phyloP scores from a whole-genome alignment of 2,888 invertebrate genomes.

The Catocala fraxini region DNA sequence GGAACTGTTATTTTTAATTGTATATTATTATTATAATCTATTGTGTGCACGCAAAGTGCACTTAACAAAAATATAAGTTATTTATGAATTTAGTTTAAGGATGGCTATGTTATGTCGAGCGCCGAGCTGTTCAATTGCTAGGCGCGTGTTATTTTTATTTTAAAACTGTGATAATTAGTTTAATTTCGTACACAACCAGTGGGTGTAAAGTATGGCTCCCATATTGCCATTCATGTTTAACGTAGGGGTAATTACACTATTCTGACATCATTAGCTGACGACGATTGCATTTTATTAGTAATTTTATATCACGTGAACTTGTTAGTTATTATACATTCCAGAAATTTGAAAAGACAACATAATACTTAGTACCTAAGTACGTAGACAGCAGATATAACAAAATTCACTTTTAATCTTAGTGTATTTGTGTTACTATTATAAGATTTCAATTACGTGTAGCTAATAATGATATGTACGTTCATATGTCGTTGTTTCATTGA shows the following conservation, averaged over 20 bases:
- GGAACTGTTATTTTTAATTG: slow-evolving; percentile 76
- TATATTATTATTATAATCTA: slow-evolving; percentile 62
- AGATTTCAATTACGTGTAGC: too few relatives aligned
- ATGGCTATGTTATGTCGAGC: slow-evolving; percentile 81
- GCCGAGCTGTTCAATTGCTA: slow-evolving; percentile 64
- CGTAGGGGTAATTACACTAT: slow-evolving; percentile 23
- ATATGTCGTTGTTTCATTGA: too few relatives aligned
- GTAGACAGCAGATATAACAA: not conserved
- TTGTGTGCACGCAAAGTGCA: slow-evolving; percentile 67
- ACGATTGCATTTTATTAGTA: slow-evolving; percentile 1
- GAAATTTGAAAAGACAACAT: too few relatives aligned
- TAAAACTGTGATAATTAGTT: slow-evolving; percentile 86
- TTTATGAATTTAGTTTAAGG: slow-evolving; percentile 83
- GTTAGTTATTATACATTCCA: too few relatives aligned
- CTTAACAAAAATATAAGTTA: slow-evolving; percentile 79
- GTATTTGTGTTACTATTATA: too few relatives aligned
- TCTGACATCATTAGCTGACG: not conserved
- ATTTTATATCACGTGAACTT: not conserved
- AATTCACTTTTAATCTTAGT: too few relatives aligned
- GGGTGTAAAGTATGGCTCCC: slow-evolving; percentile 49
- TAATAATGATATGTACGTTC: too few relatives aligned
- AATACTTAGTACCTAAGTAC: not conserved
- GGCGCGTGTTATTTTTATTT: slow-evolving; percentile 79
- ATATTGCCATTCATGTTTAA: slow-evolving; percentile 56
- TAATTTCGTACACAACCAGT: slow-evolving; percentile 69